These are phyloP conservation scores for Nymphalis io DNA, from an alignment of 1,140 invertebrate genomes.

Conservation along the genomic window DNA sequence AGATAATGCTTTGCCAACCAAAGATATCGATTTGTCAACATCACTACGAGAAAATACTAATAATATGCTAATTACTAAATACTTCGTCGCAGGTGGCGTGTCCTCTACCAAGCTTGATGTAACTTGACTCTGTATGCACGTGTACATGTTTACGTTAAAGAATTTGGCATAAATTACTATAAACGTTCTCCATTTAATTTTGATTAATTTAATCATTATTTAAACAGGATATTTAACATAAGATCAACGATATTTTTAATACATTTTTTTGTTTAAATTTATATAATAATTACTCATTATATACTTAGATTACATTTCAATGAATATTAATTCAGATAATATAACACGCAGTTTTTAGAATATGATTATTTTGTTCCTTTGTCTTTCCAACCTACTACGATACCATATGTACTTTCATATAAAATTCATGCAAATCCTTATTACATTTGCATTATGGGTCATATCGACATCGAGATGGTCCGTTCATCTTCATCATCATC, in stretches of 20 bases:
- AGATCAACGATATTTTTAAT: neutral
- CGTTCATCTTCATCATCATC: too few species aligned
- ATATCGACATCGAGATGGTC: too few species aligned
- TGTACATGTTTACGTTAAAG: constrained; percentile 20
- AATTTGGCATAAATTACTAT: constrained; percentile 13
- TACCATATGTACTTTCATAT: too few species aligned
- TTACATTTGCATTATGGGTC: too few species aligned
- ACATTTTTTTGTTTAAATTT: neutral
- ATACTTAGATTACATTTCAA: too few species aligned
- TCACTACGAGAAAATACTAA: constrained; percentile 12
- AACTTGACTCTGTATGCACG: constrained; percentile 39
- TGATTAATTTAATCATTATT: neutral
- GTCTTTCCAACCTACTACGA: too few species aligned
- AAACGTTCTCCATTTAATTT: neutral
- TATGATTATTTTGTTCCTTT: too few species aligned
- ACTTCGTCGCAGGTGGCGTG: constrained; percentile 37
- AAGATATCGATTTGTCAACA: neutral
- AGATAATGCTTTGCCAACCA: neutral
- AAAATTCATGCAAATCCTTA: too few species aligned
- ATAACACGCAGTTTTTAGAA: too few species aligned
- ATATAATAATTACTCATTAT: too few species aligned
- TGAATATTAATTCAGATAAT: too few species aligned
- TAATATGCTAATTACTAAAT: constrained; percentile 25
- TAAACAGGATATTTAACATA: constrained; percentile 5
- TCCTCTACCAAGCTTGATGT: constrained; percentile 33